phyloP scores from a whole-genome alignment of 1,140 invertebrate genomes.

The Drusus annulatus region DNA sequence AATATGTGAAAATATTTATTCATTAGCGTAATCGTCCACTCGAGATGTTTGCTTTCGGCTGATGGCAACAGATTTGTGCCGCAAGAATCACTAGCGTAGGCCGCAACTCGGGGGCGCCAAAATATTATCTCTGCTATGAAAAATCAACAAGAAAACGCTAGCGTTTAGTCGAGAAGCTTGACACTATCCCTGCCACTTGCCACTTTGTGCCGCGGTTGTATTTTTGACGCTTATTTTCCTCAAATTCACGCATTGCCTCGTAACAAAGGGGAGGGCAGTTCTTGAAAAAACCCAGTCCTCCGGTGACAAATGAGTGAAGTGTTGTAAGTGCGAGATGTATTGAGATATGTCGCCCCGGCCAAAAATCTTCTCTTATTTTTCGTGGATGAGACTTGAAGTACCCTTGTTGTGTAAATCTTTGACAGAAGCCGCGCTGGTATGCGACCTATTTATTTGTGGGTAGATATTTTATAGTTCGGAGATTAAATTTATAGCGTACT shows the following conservation, averaged over 20 bases:
- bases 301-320: slow-evolving; percentile 47
- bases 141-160: slow-evolving; percentile 44
- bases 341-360: slow-evolving; percentile 10
- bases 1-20: slow-evolving; percentile 45
- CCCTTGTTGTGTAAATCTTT: slow-evolving; percentile 23
- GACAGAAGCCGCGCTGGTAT: slow-evolving; percentile 5
- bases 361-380: slow-evolving; percentile 8
- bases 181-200: slow-evolving; percentile 22
- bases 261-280: not conserved
- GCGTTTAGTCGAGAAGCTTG: slow-evolving; percentile 22
- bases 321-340: slow-evolving; percentile 42
- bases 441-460: not conserved
- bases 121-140: slow-evolving; percentile 25
- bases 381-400: not conserved
- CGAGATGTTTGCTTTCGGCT: slow-evolving; percentile 32
- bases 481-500: slow-evolving; percentile 4
- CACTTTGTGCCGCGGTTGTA: slow-evolving; percentile 10
- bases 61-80: slow-evolving; percentile 41
- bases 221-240: slow-evolving; percentile 43
- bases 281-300: slow-evolving; percentile 27
- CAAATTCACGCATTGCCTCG: slow-evolving; percentile 31
- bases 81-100: slow-evolving; percentile 23
- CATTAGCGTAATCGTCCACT: slow-evolving; percentile 45
- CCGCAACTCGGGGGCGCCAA: slow-evolving; percentile 3
- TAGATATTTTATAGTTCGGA: slow-evolving; percentile 11